Evolutionary conservation across 2,888 invertebrate species (phyloP).

Genomic region (Tiphia femorata): DNA sequence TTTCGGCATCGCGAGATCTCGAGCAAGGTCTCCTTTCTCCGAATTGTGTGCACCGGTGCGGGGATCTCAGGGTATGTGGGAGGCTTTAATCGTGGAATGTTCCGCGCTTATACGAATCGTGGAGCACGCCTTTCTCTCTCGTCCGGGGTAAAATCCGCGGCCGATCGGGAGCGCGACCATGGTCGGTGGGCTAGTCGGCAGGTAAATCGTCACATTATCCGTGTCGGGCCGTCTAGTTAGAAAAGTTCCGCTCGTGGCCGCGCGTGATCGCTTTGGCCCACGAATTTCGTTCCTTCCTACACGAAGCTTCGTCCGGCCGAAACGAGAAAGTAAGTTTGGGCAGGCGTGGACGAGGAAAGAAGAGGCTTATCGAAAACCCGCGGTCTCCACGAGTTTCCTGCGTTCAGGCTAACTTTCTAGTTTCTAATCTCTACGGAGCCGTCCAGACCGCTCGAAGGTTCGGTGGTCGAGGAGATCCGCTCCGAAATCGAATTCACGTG

Average conservation of each 20-base stretch:
- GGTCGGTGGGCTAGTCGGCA: too few relatives aligned
- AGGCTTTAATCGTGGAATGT: slow-evolving; percentile 5
- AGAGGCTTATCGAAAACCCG: not conserved
- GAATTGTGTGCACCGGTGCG: too few relatives aligned
- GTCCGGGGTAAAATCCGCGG: too few relatives aligned
- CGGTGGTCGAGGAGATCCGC: too few relatives aligned
- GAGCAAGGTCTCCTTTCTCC: too few relatives aligned
- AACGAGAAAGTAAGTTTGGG: not conserved
- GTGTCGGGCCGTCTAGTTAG: not conserved
- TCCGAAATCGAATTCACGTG: too few relatives aligned
- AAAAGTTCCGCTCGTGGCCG: not conserved
- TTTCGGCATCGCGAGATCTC: too few relatives aligned
- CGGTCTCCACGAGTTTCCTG: slow-evolving; percentile 1
- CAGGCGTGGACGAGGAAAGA: not conserved
- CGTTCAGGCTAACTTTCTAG: too few relatives aligned
- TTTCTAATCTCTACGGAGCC: too few relatives aligned
- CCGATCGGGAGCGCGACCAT: too few relatives aligned
- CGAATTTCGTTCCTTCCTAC: not conserved
- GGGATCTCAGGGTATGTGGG: not conserved
- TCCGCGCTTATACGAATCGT: slow-evolving; percentile 6
- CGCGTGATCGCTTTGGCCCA: not conserved
- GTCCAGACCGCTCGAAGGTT: too few relatives aligned
- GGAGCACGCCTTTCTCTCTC: slow-evolving; percentile 42
- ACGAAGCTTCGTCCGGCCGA: not conserved
- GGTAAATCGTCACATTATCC: not conserved